Conservation (phyloP, 2,797 vertebrate genomes). For the Gambusia yucatana region DNA sequence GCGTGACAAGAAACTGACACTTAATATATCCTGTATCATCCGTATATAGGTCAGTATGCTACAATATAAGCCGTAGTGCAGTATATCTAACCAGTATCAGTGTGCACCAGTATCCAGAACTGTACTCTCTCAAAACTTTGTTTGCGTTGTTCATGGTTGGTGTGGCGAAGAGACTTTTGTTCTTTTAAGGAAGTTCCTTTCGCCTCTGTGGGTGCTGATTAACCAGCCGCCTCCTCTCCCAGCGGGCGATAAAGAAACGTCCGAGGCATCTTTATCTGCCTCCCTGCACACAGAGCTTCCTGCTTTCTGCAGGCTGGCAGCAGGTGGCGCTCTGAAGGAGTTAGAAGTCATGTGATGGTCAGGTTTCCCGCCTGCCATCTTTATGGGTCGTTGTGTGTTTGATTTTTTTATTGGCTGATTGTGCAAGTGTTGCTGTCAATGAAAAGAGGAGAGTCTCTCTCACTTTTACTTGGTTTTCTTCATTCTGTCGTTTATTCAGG, state of each 20-base stretch:
- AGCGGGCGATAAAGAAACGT: slow-evolving; percentile 8
- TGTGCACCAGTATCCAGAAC: slow-evolving; percentile 37
- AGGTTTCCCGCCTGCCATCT: background rate
- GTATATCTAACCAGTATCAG: slow-evolving; percentile 55
- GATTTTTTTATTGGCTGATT: slow-evolving; percentile 8
- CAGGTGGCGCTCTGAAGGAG: slow-evolving; percentile 44
- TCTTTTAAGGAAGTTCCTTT: slow-evolving; percentile 22
- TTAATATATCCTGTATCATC: slow-evolving; percentile 52
- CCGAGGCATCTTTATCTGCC: slow-evolving; percentile 17
- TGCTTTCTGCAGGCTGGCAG: slow-evolving; percentile 37
- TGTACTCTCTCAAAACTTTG: slow-evolving; percentile 5
- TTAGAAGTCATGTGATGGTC: background rate
- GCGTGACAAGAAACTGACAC: slow-evolving; percentile 54
- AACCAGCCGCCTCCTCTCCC: slow-evolving; percentile 14
- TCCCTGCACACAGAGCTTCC: slow-evolving; percentile 32
- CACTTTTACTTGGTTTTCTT: background rate
- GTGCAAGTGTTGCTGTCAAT: slow-evolving; percentile 33
- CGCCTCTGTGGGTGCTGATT: slow-evolving; percentile 25
- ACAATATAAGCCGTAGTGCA: slow-evolving; percentile 43
- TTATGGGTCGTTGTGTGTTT: background rate
- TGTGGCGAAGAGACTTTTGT: slow-evolving; percentile 22
- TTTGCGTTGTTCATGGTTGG: slow-evolving; percentile 5
- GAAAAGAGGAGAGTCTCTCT: slow-evolving; percentile 29
- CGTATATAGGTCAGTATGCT: slow-evolving; percentile 50
- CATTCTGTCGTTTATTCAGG: background rate